Base-by-base conservation (phyloP, 2,888 invertebrate genomes). In the Acronicta psi region DNA sequence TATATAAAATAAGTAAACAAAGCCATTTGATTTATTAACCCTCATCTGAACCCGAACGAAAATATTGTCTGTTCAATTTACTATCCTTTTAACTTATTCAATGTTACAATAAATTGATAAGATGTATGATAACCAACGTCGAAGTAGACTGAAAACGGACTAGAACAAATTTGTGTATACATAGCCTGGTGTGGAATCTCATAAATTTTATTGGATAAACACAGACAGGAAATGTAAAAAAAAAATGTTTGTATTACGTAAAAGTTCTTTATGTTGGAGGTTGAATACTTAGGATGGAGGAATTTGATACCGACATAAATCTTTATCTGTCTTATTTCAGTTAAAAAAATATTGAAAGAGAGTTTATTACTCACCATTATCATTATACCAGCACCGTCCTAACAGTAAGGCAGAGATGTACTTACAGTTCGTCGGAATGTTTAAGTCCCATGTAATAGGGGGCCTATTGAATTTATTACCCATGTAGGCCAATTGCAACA, bases 141-240 rank as follows among this genome's bases (percentile, higher is more conserved):
- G 34, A 38, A n/a, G 11, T 14, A 20, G 8, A 31, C 66, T 17
- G n/a, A 49, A 55, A 67, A 61, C 29, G 36, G 47, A 57, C 51
- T 42, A 9, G 29, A 36, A 67, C 58, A 56, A 69, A 73, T 73
- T 50, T 31, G 20, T 36, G 23, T 59, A 37, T 53, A 59, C 42
- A 36, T 63, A 62, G 56, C 62, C 20, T 44, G 14, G 40, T 55
- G 54, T 43, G n/a, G 43, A 49, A 36, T 54, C 51, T 56, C 69
- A 69, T 70, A 73, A 69, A 53, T 73, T 69, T 56, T 37, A 58
- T 63, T 55, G 18, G 36, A 49, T 53, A 53, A 52, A 59, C 43
- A 47, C 31, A 40, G 49, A 56, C 63, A 69, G 47, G 59, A 69
- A 59, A 34, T 23, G 41, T 20, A 51, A 46, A 51, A 51, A 46